These are phyloP conservation scores for Meloidogyne hapla DNA, from an alignment of 1,140 invertebrate genomes.

Conservation along the genomic window DNA sequence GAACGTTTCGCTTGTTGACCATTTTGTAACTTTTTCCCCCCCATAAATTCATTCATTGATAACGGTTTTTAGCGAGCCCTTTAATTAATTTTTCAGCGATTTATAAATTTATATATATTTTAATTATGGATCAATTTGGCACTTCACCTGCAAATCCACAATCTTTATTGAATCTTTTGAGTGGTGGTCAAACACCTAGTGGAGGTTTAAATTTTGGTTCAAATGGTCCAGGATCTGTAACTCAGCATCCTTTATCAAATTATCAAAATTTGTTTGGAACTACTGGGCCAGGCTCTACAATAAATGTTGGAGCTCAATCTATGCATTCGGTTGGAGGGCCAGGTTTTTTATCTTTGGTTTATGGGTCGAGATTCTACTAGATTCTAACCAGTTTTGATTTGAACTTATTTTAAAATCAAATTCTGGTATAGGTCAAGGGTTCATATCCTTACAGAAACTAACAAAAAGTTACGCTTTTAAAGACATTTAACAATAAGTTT, in stretches of 20 bases:
- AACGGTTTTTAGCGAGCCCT: too few species aligned
- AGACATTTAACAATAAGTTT: too few species aligned
- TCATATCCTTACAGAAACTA: too few species aligned
- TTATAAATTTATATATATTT: too few species aligned
- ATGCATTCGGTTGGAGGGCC: slow-evolving; percentile 38
- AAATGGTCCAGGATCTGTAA: slow-evolving; percentile 34
- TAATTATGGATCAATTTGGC: slow-evolving; percentile 51
- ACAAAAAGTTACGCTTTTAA: too few species aligned
- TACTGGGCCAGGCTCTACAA: slow-evolving; percentile 36
- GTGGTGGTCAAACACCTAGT: slow-evolving; percentile 45
- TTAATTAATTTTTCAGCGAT: too few species aligned
- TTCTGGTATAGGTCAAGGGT: too few species aligned
- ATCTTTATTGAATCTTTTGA: slow-evolving; percentile 46
- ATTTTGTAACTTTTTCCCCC: too few species aligned
- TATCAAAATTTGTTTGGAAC: slow-evolving; percentile 31
- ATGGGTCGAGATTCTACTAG: neutral
- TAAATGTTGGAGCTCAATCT: slow-evolving; percentile 22
- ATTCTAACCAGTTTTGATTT: slow-evolving; percentile 6
- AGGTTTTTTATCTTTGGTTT: slow-evolving; percentile 16
- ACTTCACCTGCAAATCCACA: slow-evolving; percentile 43
- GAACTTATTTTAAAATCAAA: too few species aligned
- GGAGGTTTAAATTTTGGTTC: neutral
- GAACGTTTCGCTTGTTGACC: too few species aligned
- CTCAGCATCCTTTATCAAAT: slow-evolving; percentile 19
- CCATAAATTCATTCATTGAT: too few species aligned